Evolutionary conservation across 1,140 invertebrate genomes (phyloP), one percentile per base, ranked within the genome.

Genomic region (Telenomus remus): DNA sequence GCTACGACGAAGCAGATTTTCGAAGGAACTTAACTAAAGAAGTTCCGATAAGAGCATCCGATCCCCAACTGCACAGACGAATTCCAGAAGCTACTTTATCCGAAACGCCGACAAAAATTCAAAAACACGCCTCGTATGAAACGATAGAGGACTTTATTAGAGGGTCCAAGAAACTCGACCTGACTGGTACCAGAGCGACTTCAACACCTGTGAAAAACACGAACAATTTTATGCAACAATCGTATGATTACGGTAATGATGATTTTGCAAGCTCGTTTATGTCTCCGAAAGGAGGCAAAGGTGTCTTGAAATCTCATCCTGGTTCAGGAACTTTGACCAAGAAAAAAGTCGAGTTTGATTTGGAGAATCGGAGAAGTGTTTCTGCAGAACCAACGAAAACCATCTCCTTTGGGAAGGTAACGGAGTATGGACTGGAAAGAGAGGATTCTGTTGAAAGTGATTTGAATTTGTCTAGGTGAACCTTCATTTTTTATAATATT

Each of bases 301-400:
- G 91, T 53, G 90, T 91, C 19, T 72, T 92, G 10, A 92, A 91
- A 86, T 88, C 87, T 70, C 84, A 86, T 11, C 85, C 83, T 39
- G 78, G 73, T 3, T 90, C 90, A 7, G 86, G 87, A 33, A 89
- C 84, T 27, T 81, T 90, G 15, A 84, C 88, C 19, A 92, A 91
- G 51, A 92, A 92, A 70, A 91, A 90, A 84, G 91, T 92, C 1
- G 73, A 90, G 37, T 92, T 92, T 73, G 89, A 91, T 82, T 85
- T 92, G 77, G 87, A 90, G 57, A 44, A 54, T 16, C 86, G 88
- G 81, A 89, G 88, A 80, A 88, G 86, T 55, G 89, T 85, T 34
- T 85, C 88, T 14, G 82, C 85, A 69, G 77, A 82, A 34, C 37
- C 50, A 11, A 34, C 34, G 3, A 13, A 15, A 76, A 86, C 80